These are phyloP conservation scores for Trematomus loennbergii DNA, from an alignment of 2,113 vertebrate species.

Conservation along the genomic window DNA sequence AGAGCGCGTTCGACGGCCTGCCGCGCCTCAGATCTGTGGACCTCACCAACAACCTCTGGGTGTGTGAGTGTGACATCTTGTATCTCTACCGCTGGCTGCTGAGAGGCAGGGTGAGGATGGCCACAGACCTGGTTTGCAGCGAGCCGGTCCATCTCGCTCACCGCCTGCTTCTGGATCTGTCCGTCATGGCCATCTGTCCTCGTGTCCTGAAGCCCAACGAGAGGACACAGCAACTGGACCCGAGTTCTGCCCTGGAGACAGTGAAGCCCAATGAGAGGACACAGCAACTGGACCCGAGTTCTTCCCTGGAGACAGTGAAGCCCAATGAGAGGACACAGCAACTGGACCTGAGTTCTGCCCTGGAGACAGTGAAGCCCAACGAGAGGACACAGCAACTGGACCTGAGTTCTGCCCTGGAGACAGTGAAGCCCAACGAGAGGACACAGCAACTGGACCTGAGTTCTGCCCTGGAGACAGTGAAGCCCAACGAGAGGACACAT, in stretches of 20 bases:
- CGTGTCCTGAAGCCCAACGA: conserved; percentile 66
- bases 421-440: too few species aligned
- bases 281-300: too few species aligned
- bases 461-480: too few species aligned
- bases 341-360: too few species aligned
- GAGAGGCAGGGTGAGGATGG: conserved; percentile 72
- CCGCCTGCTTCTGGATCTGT: conserved; percentile 79
- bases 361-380: conserved; percentile 50
- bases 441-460: too few species aligned
- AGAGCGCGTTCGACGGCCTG: conserved; percentile 78
- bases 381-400: conserved; percentile 16
- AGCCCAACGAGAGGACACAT: neutral
- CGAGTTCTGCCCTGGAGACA: neutral
- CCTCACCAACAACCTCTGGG: conserved; percentile 83
- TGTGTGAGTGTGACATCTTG: conserved; percentile 83
- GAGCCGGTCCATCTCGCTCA: conserved; percentile 80
- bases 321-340: too few species aligned
- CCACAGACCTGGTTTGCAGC: conserved; percentile 78
- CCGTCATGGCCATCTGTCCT: conserved; percentile 80
- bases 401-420: too few species aligned
- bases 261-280: neutral
- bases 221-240: conserved; percentile 14
- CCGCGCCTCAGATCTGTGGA: conserved; percentile 75
- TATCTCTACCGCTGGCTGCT: conserved; percentile 84
- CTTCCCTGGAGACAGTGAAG: too few species aligned